Conservation (phyloP, 2,797 vertebrate species). For the Sebastes cheni region DNA sequence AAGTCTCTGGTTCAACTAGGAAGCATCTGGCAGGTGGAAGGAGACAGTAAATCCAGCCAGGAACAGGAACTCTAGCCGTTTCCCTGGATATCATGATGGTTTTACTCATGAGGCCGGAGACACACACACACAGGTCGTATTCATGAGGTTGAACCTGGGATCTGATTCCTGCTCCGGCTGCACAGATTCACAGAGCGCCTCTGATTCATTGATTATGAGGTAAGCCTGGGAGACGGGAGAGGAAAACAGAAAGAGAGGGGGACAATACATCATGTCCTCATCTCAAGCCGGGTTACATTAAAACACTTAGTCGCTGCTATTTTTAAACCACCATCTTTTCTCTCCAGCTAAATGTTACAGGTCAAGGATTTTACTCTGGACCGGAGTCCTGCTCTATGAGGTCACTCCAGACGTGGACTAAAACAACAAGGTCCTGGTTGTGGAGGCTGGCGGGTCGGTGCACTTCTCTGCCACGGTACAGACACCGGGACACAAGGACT, state of each 20-base stretch:
- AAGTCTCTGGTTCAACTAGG: constrained; percentile 25
- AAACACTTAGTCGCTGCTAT: constrained; percentile 34
- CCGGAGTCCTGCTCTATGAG: background rate
- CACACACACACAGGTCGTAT: constrained; percentile 35
- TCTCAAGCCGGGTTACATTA: constrained; percentile 29
- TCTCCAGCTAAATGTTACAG: constrained; percentile 25
- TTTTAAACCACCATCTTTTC: constrained; percentile 30
- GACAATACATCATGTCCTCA: constrained; percentile 9
- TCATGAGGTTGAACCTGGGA: constrained; percentile 62
- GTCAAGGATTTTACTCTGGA: constrained; percentile 19
- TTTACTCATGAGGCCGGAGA: constrained; percentile 51
- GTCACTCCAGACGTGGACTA: background rate
- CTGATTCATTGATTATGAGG: constrained; percentile 63
- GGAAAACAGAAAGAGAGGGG: constrained; percentile 16
- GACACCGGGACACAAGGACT: background rate
- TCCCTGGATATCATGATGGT: constrained; percentile 55
- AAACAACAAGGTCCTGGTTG: background rate
- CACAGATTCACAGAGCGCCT: constrained; percentile 37
- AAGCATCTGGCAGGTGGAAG: constrained; percentile 50
- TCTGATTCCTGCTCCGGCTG: constrained; percentile 54
- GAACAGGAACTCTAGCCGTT: background rate
- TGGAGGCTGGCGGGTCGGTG: background rate
- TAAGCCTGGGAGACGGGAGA: constrained; percentile 1
- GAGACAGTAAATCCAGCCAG: constrained; percentile 41
- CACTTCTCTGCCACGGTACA: background rate